These are phyloP conservation scores for Colossoma macropomum DNA, from an alignment of 2,113 vertebrate species.

Conservation along the genomic window DNA sequence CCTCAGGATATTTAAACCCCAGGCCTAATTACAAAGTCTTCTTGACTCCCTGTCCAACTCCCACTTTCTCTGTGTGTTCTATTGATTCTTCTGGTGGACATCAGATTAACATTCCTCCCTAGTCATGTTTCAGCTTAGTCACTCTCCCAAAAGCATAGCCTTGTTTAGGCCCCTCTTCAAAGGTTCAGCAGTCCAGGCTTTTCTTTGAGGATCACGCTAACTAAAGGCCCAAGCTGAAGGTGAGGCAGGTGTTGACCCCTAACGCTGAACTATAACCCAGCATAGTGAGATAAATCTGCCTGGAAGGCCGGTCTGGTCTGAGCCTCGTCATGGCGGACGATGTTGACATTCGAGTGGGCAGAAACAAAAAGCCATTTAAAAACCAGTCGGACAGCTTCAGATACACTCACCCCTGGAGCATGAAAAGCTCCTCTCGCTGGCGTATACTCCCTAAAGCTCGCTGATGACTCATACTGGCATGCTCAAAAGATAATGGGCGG, in stretches of 20 bases:
- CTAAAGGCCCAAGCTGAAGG: neutral
- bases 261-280: conserved; percentile 38
- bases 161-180: neutral
- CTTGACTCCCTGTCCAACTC: neutral
- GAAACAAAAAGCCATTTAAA: conserved; percentile 30
- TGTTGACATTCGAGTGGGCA: conserved; percentile 27
- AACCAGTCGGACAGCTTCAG: conserved; percentile 47
- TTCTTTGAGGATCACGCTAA: neutral
- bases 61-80: neutral
- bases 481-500: neutral
- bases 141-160: neutral
- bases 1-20: neutral
- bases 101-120: conserved; percentile 11
- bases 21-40: neutral
- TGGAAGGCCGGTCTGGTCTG: neutral
- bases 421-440: neutral
- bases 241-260: conserved; percentile 53
- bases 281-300: conserved; percentile 6
- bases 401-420: conserved; percentile 42
- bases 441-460: conserved; percentile 32
- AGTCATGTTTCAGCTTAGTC: conserved; percentile 4
- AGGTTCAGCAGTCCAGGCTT: neutral
- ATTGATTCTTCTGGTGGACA: neutral
- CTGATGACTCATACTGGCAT: conserved; percentile 13
- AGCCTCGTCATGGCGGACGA: neutral